phyloP scores from a whole-genome alignment of 2,888 invertebrate genomes.

The Hypolimnas misippus region DNA sequence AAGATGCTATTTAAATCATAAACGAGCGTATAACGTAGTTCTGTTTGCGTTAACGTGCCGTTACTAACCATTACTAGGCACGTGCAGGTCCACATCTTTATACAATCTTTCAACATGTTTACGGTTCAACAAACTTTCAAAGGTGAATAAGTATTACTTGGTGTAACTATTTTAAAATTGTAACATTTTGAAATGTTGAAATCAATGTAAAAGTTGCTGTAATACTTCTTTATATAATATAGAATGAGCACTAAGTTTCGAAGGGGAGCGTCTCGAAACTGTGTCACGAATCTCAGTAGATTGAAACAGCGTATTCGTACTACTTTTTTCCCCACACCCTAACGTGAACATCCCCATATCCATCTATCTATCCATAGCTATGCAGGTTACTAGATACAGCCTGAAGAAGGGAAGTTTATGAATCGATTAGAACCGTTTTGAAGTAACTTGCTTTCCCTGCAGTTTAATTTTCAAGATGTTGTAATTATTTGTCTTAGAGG shows the following conservation, averaged over 20 bases:
- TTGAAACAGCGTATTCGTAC: conserved; percentile 38
- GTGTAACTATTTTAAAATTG: conserved; percentile 41
- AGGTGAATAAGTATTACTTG: conserved; percentile 41
- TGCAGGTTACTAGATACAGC: conserved; percentile 1
- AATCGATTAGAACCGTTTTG: not conserved
- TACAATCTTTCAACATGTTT: conserved; percentile 74
- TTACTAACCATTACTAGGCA: conserved; percentile 47
- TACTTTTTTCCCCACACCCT: conserved; percentile 39
- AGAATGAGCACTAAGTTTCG: conserved; percentile 21
- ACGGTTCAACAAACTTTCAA: conserved; percentile 71
- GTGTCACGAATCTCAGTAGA: conserved; percentile 40
- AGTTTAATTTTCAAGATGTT: not conserved
- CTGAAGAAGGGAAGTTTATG: conserved; percentile 22
- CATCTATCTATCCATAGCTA: not conserved
- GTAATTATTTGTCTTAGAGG: not conserved
- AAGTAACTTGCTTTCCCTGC: not conserved
- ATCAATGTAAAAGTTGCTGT: conserved; percentile 11
- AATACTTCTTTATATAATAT: conserved; percentile 14
- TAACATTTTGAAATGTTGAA: conserved; percentile 28
- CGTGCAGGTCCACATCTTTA: conserved; percentile 64
- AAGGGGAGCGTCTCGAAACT: conserved; percentile 36
- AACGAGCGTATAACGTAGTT: conserved; percentile 30
- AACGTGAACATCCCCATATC: conserved; percentile 24
- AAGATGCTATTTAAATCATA: conserved; percentile 32
- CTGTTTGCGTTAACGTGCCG: conserved; percentile 58